Percentiles rank a stretch among this genome's conserved stretches.
phyloP scores from a whole-genome alignment of 1,140 invertebrate species.

The Hormaphis cornu region DNA sequence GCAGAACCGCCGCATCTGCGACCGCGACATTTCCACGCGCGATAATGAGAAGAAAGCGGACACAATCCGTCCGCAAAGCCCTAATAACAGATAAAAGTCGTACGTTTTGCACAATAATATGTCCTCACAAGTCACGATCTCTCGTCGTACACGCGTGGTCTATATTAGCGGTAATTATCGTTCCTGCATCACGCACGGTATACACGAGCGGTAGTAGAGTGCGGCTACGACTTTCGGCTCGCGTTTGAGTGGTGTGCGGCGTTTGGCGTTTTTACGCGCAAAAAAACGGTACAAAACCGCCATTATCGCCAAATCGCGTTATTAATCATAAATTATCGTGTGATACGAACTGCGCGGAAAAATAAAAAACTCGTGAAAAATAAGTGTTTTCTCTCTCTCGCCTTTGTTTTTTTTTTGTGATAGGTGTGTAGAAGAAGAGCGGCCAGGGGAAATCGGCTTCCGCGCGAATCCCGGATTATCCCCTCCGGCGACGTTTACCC shows the following conservation, averaged over 20 bases:
- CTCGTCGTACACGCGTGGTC: neutral
- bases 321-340: no score
- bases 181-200: no score
- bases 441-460: conserved; percentile 2
- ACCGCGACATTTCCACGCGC: neutral
- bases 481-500: neutral
- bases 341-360: no score
- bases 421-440: conserved; percentile 5
- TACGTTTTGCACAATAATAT: neutral
- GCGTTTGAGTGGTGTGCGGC: no score
- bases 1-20: neutral
- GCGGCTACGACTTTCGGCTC: no score
- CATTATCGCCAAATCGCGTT: no score
- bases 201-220: no score
- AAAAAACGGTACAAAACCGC: no score
- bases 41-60: conserved; percentile 16
- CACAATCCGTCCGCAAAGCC: neutral
- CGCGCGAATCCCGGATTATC: conserved; percentile 3
- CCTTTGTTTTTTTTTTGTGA: neutral
- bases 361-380: neutral
- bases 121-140: conserved; percentile 1
- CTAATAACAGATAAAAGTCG: neutral
- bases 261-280: no score
- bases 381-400: neutral
- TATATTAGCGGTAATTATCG: neutral